Base-by-base conservation (phyloP, 2,888 invertebrate species). In the Cyclophora punctaria region DNA sequence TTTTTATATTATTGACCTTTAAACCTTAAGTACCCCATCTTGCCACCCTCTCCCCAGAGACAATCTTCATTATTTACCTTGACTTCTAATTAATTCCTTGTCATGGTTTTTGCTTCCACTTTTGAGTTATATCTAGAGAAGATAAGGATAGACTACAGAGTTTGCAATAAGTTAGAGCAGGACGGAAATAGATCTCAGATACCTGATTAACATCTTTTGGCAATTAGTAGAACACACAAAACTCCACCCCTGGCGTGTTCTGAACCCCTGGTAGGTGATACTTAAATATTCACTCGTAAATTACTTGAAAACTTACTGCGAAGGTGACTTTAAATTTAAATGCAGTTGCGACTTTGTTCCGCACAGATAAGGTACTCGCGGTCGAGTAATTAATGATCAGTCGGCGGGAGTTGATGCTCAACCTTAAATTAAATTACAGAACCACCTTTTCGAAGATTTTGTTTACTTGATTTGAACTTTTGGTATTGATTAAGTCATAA, bases 181-280 rank as follows among this genome's bases (percentile, higher is more conserved):
- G 83, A 81, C 35, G 59, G 73, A 51, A 63, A 62, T 69, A 73
- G 57, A 70, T 83, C 78, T 80, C 77, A 63, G 67, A 70, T 71
- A 83, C 77, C 86, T 84, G 88, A 89, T 89, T 89, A 89, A 83
- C 90, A 90, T 90, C 89, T 89, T 90, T 89, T 88, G 78, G 89
- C 89, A 89, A 90, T 90, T 90, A 90, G 90, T 90, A 90, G 90
- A 90, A 90, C 89, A 90, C 86, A 90, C 89, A 89, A 89, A 90
- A 90, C 90, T 90, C 90, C 89, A 84, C 89, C 89, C 88, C 82
- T 81, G 80, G 78, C 84, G 71, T 89, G 87, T 87, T 82, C 83
- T 78, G 78, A 64, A 75, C 82, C 85, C 84, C 83, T 82, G 86
- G 85, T 85, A 86, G 85, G 86, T 87, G 85, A 88, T 84, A 73